A percentile compares a stretch with the other conserved stretches of the same genome.
Evolutionary conservation across 2,888 invertebrate species (phyloP).

Genomic region (Prosopocoilus inquinatus): DNA sequence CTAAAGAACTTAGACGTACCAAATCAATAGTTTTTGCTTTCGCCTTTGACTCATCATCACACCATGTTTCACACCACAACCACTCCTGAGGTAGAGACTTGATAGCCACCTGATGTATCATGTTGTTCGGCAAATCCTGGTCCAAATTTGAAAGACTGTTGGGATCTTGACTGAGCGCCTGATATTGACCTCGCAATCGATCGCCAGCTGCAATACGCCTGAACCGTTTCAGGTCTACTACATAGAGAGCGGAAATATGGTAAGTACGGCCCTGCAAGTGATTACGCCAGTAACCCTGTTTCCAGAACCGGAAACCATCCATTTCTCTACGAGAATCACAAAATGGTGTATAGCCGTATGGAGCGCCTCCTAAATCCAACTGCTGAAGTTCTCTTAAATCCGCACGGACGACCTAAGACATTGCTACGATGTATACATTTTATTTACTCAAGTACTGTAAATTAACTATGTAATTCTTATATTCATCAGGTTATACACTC

Average conservation of each 20-base stretch:
- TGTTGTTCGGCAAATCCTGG: slow-evolving; percentile 98
- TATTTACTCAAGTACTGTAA: too few species aligned
- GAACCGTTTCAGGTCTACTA: slow-evolving; percentile 95
- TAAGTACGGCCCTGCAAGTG: slow-evolving; percentile 94
- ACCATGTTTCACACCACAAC: slow-evolving; percentile 99
- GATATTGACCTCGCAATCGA: slow-evolving; percentile 95
- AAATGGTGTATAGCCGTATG: slow-evolving; percentile 98
- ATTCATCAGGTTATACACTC: too few species aligned
- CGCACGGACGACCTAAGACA: slow-evolving; percentile 87
- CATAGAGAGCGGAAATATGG: slow-evolving; percentile 95
- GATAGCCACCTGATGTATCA: slow-evolving; percentile 99
- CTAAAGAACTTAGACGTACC: slow-evolving; percentile 59
- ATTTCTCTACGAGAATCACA: slow-evolving; percentile 96
- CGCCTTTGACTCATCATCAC: slow-evolving; percentile 83
- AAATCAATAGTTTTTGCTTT: slow-evolving; percentile 96
- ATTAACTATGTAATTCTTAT: too few species aligned
- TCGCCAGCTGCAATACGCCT: slow-evolving; percentile 98
- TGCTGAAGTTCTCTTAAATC: slow-evolving; percentile 91
- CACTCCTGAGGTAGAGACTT: slow-evolving; percentile 99
- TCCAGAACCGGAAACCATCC: slow-evolving; percentile 99
- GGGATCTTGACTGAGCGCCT: slow-evolving; percentile 98
- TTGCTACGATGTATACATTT: too few species aligned
- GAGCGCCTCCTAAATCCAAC: slow-evolving; percentile 90
- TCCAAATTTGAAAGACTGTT: slow-evolving; percentile 93
- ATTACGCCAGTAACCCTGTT: slow-evolving; percentile 98